Percentiles rank a stretch among this genome's conserved stretches.
Conservation (phyloP, 2,888 invertebrate genomes). For the Dermolepida albohirtum region DNA sequence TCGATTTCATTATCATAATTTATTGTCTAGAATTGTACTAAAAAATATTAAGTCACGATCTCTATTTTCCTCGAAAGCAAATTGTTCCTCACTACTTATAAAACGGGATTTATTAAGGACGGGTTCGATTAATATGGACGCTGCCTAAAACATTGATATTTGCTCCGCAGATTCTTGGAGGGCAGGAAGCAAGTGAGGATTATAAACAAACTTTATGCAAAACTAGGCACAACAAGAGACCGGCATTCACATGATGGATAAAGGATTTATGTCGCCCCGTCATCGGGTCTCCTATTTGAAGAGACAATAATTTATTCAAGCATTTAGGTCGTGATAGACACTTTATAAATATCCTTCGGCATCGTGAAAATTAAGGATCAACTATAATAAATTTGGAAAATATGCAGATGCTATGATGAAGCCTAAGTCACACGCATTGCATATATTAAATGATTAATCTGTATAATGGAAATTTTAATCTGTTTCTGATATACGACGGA, state of each 20-base stretch:
- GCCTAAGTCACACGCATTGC: no score
- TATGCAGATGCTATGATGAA: no score
- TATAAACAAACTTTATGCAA: conserved; percentile 17
- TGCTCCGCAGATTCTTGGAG: background rate
- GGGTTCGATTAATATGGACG: no score
- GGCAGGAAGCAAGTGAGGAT: conserved; percentile 6
- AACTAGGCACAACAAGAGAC: conserved; percentile 5
- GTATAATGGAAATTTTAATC: no score
- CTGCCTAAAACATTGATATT: background rate
- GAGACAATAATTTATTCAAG: conserved; percentile 20
- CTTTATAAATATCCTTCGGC: conserved; percentile 2
- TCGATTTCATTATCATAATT: no score
- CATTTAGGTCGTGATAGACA: background rate
- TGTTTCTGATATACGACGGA: no score
- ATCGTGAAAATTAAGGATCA: background rate
- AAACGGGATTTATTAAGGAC: no score
- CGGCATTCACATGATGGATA: background rate
- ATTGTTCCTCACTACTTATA: no score
- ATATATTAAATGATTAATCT: no score
- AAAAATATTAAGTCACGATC: no score
- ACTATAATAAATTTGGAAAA: conserved; percentile 1
- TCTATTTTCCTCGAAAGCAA: no score
- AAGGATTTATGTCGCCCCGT: background rate
- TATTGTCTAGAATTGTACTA: no score
- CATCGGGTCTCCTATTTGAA: conserved; percentile 8